Percentiles rank a stretch among this genome's conserved stretches.
Conservation (phyloP, 2,113 vertebrate species). For the Ictalurus punctatus region DNA sequence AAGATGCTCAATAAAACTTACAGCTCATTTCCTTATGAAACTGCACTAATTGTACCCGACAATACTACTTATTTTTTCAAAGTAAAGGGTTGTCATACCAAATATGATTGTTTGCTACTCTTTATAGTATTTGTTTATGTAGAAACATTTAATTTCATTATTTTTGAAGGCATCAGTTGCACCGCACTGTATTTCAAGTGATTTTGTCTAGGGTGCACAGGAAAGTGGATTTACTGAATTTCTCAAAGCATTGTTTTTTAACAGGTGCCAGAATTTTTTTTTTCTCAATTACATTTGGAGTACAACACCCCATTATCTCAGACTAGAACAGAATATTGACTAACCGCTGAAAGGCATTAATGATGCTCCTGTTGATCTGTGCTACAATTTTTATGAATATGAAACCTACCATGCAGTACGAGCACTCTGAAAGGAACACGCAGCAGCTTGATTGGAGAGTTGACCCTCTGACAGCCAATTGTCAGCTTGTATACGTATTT, state of each 20-base stretch:
- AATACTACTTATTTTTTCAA: no score
- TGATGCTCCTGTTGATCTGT: not conserved
- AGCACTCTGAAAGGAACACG: slow-evolving; percentile 93
- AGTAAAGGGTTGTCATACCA: no score
- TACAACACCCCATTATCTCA: not conserved
- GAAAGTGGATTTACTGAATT: not conserved
- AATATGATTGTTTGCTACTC: no score
- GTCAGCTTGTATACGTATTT: slow-evolving; percentile 98
- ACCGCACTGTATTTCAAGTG: not conserved
- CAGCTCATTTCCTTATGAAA: no score
- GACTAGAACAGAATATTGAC: not conserved
- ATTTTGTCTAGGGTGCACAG: not conserved
- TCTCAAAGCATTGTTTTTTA: not conserved
- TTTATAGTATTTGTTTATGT: no score
- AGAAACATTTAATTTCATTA: no score
- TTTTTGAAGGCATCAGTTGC: no score
- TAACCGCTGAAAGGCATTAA: not conserved
- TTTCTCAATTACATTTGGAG: not conserved
- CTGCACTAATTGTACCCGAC: no score
- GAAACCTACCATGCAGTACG: slow-evolving; percentile 84
- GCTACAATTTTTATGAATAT: not conserved
- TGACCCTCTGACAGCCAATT: slow-evolving; percentile 96
- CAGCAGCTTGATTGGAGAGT: slow-evolving; percentile 95
- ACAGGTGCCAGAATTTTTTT: not conserved
- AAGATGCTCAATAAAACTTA: no score